Evolutionary conservation across 2,113 vertebrate genomes (phyloP), one percentile per base, ranked within the genome.

Genomic region (Channa argus): DNA sequence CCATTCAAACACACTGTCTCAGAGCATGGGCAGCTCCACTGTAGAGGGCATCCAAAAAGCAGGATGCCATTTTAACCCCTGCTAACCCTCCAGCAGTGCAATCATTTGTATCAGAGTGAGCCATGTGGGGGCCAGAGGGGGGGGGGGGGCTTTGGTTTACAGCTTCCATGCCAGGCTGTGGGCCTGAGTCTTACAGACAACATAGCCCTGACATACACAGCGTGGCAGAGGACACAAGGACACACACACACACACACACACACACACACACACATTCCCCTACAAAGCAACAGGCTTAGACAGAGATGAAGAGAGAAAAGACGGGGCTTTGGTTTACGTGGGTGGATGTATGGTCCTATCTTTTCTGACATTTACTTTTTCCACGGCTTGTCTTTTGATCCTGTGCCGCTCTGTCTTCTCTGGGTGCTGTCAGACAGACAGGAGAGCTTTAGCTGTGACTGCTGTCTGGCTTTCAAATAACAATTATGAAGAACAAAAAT

Each of bases 61-160:
- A 80, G 84, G 80, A 84, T 89, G 74, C 78, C 85, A 75, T 89
- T 88, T 83, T 81, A 82, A 81, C 84, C 82, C 85, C 80, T 44
- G 8, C 88, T 80, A 68, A 72, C 80, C 81, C 82, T 75, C 72
- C 67, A 58, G 63, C 36, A 3, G 59, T 78, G 79, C 72, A 88
- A 45, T 80, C 74, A 66, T 87, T 80, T 75, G 71, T 43, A 66
- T 73, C 63, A 62, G 62, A 69, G 74, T 74, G 69, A 80, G 73
- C 82, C 7, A 76, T 44, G 73, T 33, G 78, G 66, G 75, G 84
- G 85, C 71, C 72, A 15, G 62, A 24, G 24, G 24, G 24, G 24
- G 83, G 24, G 24, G 24, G 24, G 83, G 84, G 82, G 85, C 71
- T 77, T 77, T 54, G 62, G 87, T 91, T 89, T 88, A 83, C 82